Percentiles rank a stretch among this genome's conserved stretches.
phyloP scores from a whole-genome alignment of 2,888 invertebrate species.

The Melieria picta region DNA sequence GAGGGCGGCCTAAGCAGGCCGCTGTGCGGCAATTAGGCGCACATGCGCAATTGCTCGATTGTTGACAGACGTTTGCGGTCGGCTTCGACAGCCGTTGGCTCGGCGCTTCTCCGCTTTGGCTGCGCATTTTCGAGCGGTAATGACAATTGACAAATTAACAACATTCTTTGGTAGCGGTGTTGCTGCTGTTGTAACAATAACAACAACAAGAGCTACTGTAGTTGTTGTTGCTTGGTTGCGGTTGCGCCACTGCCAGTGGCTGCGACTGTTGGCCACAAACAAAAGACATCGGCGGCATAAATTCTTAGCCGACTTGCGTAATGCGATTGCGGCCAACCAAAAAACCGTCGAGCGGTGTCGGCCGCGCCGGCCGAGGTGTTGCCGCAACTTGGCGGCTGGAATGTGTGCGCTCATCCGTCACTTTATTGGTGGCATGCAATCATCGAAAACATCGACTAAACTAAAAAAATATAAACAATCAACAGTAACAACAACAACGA shows the following conservation, averaged over 20 bases:
- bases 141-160: conserved; percentile 47
- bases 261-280: background rate
- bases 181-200: background rate
- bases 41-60: conserved; percentile 25
- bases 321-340: too few relatives aligned
- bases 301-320: too few relatives aligned
- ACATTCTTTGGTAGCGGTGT: too few relatives aligned
- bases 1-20: background rate
- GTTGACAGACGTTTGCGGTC: conserved; percentile 36
- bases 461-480: too few relatives aligned
- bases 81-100: background rate
- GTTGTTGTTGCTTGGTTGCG: conserved; percentile 10
- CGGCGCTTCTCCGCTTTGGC: background rate
- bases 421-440: conserved; percentile 35
- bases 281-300: too few relatives aligned
- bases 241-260: background rate
- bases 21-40: conserved; percentile 7
- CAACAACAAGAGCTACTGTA: conserved; percentile 25
- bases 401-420: conserved; percentile 37
- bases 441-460: conserved; percentile 18
- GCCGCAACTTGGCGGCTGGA: conserved; percentile 20
- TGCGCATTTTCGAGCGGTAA: conserved; percentile 32
- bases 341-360: too few relatives aligned
- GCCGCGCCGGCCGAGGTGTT: conserved; percentile 3
- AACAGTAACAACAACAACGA: too few relatives aligned